A percentile compares a stretch with the other conserved stretches of the same genome.
Conservation (phyloP, 2,888 invertebrate genomes). For the Cenopis cana region DNA sequence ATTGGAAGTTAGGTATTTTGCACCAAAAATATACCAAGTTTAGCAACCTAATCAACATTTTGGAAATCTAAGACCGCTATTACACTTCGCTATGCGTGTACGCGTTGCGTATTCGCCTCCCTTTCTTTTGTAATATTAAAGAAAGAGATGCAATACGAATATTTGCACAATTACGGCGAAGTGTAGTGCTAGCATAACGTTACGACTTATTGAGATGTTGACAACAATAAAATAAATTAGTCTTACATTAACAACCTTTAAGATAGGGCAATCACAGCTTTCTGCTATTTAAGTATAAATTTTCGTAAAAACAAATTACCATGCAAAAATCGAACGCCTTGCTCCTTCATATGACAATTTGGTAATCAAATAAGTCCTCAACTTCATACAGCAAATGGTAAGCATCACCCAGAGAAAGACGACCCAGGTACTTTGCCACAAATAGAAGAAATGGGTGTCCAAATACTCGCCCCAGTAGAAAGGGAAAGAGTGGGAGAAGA, state of each 20-base stretch:
- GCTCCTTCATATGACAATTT: background rate
- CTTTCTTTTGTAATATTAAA: too few relatives aligned
- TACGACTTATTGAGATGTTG: too few relatives aligned
- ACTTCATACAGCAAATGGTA: slow-evolving; percentile 21
- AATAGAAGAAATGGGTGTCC: slow-evolving; percentile 35
- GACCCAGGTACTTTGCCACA: slow-evolving; percentile 40
- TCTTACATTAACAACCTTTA: background rate
- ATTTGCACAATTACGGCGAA: too few relatives aligned
- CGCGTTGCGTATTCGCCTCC: too few relatives aligned
- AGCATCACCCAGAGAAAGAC: slow-evolving; percentile 31
- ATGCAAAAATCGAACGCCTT: slow-evolving; percentile 4
- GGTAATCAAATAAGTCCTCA: background rate
- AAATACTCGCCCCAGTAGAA: slow-evolving; percentile 24
- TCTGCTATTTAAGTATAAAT: too few relatives aligned
- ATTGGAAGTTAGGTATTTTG: background rate
- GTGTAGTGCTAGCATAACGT: too few relatives aligned
- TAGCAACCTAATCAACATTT: too few relatives aligned
- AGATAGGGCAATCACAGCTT: background rate
- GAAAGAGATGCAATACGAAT: too few relatives aligned
- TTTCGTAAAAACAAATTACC: background rate
- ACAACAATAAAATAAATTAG: background rate
- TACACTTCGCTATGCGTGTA: too few relatives aligned
- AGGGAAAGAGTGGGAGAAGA: slow-evolving; percentile 38
- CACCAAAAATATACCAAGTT: background rate
- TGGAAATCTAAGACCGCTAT: too few relatives aligned